Conservation (phyloP, 2,797 vertebrate genomes). For the Cottoperca gobio region DNA sequence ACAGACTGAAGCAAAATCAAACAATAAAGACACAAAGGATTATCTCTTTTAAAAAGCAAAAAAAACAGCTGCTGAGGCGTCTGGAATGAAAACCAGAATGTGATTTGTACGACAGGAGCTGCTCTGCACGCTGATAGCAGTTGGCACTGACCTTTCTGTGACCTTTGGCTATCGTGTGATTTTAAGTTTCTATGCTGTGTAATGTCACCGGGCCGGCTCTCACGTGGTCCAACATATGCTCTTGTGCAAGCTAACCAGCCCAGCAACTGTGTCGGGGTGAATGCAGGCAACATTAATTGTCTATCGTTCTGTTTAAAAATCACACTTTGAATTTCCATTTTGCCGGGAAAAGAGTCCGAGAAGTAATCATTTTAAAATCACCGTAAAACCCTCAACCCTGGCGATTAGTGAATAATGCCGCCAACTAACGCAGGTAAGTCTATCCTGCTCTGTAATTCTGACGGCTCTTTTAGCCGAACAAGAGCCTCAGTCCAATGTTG, state of each 20-base stretch:
- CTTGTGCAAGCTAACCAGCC: conserved; percentile 37
- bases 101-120: conserved; percentile 38
- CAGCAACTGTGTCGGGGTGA: neutral
- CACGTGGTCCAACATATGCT: conserved; percentile 27
- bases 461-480: conserved; percentile 74
- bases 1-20: conserved; percentile 23
- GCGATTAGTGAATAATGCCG: conserved; percentile 32
- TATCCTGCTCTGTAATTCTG: conserved; percentile 50
- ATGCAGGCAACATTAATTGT: neutral
- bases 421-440: conserved; percentile 39
- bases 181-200: conserved; percentile 44
- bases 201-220: conserved; percentile 47
- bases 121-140: conserved; percentile 32
- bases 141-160: conserved; percentile 64
- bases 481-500: conserved; percentile 72
- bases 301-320: neutral
- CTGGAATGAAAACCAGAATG: conserved; percentile 3
- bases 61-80: conserved; percentile 24
- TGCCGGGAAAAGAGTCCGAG: neutral
- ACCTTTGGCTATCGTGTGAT: conserved; percentile 62
- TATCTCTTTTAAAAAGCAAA: conserved; percentile 5
- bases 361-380: conserved; percentile 25
- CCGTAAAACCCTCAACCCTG: neutral
- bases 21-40: neutral
- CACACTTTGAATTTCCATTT: neutral